phyloP scores from a whole-genome alignment of 2,888 invertebrate species.

The Polymixis lichenea region DNA sequence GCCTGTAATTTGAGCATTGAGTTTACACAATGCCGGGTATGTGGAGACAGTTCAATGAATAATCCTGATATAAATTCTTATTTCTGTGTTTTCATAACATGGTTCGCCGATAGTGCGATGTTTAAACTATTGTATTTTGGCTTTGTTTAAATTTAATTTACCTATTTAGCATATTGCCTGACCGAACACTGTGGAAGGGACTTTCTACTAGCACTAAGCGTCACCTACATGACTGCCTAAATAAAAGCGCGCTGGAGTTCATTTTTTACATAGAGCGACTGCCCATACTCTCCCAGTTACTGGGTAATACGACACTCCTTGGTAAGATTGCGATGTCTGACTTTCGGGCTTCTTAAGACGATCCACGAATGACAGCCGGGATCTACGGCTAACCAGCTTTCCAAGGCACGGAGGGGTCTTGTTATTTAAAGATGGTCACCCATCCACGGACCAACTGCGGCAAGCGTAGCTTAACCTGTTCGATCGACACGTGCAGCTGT shows the following conservation, averaged over 20 bases:
- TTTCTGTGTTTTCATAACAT: not conserved
- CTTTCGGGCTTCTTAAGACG: not conserved
- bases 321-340: not conserved
- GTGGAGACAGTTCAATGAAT: too few species aligned
- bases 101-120: not conserved
- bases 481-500: not conserved
- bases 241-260: not conserved
- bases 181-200: not conserved
- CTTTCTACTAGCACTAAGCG: not conserved
- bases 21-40: not conserved
- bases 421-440: not conserved
- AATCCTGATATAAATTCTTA: not conserved
- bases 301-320: not conserved
- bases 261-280: not conserved
- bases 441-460: not conserved
- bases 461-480: not conserved
- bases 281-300: not conserved
- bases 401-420: not conserved
- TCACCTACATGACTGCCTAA: not conserved
- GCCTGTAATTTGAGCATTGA: slow-evolving; percentile 15
- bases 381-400: not conserved
- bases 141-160: not conserved
- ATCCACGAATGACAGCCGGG: not conserved
- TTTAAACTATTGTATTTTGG: not conserved
- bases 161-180: not conserved